Evolutionary conservation across 2,888 invertebrate genomes (phyloP), one percentile per base, ranked within the genome.

Genomic region (Morpho achilles): DNA sequence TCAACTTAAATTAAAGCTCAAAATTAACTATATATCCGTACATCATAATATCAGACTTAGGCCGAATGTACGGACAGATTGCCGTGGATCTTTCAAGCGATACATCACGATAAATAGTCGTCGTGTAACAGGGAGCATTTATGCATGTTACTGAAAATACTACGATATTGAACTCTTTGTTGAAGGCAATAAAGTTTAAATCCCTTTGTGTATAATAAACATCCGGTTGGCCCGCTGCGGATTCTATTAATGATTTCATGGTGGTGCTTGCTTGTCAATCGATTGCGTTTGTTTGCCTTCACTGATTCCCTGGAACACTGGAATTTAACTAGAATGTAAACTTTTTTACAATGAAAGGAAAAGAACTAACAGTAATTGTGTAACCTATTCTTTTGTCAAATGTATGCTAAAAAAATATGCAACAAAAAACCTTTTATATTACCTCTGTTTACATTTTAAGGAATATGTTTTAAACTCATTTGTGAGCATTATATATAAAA

Each of bases 51-150:
- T 53, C 52, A 41, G 46, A 52, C 59, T 51, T 52, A 51, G 55
- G 54, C 41, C 45, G 41, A 47, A 50, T 58, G 53, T 56, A 50
- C 53, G 49, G 58, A 61, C 61, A 59, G 60, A 60, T 59, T 64
- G 66, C 62, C 53, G 53, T 64, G 58, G 58, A 62, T 62, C 61
- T 65, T 60, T 62, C 60, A 55, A 60, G 59, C 64, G 62, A 64
- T 64, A 66, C 61, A 62, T 66, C 59, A 68, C 63, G 62, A 56
- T 67, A 67, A 67, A 66, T 61, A 62, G 48, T 43, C 39, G 55
- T 61, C 48, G 53, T 56, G 48, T 61, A 59, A 44, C 45, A 22
- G 58, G 53, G 47, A 47, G 46, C 53, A 53, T 53, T 53, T 53
- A 53, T 53, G 53, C 53, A 53, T 46, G 46, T 46, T 53, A 53